A percentile compares a stretch with the other conserved stretches of the same genome.
phyloP scores from a whole-genome alignment of 2,888 invertebrate genomes.

The Diarsia brunnea region DNA sequence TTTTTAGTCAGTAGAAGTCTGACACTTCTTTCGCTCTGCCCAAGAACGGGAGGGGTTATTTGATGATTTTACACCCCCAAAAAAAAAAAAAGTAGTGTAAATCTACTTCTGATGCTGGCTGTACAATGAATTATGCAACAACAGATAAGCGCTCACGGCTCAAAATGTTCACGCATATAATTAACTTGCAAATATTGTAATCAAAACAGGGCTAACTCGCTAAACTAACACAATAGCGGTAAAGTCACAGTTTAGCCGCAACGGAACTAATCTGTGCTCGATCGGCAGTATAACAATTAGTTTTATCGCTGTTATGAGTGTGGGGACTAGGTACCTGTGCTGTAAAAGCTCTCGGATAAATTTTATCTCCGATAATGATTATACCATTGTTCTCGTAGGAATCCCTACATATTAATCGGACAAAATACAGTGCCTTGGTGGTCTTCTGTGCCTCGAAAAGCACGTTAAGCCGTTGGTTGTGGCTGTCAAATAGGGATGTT shows the following conservation, averaged over 20 bases:
- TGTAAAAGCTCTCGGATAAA: not conserved
- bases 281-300: constrained; percentile 34
- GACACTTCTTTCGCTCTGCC: too few species aligned
- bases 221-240: constrained; percentile 43
- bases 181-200: constrained; percentile 63
- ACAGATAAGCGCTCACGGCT: constrained; percentile 54
- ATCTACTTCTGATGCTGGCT: too few species aligned
- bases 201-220: constrained; percentile 43
- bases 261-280: constrained; percentile 24
- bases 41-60: too few species aligned
- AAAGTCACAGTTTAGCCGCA: constrained; percentile 36
- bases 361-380: not conserved
- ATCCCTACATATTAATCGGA: not conserved
- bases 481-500: too few species aligned
- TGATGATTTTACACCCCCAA: too few species aligned
- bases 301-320: constrained; percentile 15
- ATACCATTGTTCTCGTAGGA: too few species aligned
- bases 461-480: too few species aligned
- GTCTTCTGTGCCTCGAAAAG: too few species aligned
- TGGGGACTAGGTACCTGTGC: not conserved
- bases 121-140: constrained; percentile 46
- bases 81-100: too few species aligned
- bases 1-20: too few species aligned
- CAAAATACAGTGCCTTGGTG: not conserved
- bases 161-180: constrained; percentile 58